Evolutionary conservation across 2,888 invertebrate species (phyloP).

Genomic region (Meloe dianella): DNA sequence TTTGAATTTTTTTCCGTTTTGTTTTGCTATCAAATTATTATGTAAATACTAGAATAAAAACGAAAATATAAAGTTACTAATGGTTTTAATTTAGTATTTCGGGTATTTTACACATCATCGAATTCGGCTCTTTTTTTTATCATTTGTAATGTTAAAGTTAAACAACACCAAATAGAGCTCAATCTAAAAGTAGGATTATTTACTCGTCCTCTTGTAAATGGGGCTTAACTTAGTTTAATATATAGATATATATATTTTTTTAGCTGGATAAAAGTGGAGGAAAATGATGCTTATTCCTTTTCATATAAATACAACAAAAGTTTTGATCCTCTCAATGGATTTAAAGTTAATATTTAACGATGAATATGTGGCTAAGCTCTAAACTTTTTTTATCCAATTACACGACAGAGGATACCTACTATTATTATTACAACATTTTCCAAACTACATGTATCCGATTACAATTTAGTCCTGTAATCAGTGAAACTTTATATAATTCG

Average conservation of each 20-base stretch:
- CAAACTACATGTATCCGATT: not conserved
- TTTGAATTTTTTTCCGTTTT: not conserved
- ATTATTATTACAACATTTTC: not conserved
- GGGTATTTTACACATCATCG: not conserved
- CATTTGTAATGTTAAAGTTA: not conserved
- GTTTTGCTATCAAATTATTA: not conserved
- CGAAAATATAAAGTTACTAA: not conserved
- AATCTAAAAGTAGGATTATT: slow-evolving; percentile 1
- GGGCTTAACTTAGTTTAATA: slow-evolving; percentile 1
- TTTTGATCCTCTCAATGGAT: slow-evolving; percentile 6
- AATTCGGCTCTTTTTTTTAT: not conserved
- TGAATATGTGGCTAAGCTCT: slow-evolving; percentile 1
- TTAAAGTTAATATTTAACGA: slow-evolving; percentile 5
- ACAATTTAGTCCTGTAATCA: slow-evolving; percentile 6
- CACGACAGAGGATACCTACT: not conserved
- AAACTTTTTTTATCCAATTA: slow-evolving; percentile 9
- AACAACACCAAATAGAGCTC: not conserved
- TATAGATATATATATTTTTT: not conserved
- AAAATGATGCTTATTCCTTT: not conserved
- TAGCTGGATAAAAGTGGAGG: not conserved
- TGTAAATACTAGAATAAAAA: not conserved
- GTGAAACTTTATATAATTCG: slow-evolving; percentile 1
- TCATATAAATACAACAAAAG: not conserved
- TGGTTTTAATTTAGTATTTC: not conserved
- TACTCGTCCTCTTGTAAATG: not conserved